Evolutionary conservation across 2,113 vertebrate genomes (phyloP).

Genomic region (Nyctereutes procyonoides): DNA sequence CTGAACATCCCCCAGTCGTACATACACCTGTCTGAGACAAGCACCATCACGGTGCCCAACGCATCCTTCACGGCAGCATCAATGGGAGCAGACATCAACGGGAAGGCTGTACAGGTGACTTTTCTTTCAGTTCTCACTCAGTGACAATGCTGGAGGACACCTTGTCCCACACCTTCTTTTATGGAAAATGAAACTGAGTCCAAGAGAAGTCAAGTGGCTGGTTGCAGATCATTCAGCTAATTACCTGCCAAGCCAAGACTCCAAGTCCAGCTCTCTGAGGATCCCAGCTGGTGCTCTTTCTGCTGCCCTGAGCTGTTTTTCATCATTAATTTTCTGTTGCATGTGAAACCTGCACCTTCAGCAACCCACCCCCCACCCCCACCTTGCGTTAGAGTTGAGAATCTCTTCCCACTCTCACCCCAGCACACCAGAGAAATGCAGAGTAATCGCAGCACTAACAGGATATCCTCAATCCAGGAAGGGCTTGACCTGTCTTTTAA

Average conservation of each 20-base stretch:
- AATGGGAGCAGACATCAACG: constrained; percentile 91
- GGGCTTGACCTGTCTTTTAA: background rate
- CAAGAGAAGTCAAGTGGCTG: background rate
- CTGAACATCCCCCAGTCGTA: constrained; percentile 88
- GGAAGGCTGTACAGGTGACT: constrained; percentile 93
- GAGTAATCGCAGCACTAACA: background rate
- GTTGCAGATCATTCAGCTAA: background rate
- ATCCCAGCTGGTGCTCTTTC: background rate
- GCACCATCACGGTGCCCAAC: constrained; percentile 92
- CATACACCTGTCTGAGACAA: constrained; percentile 92
- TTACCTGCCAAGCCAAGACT: background rate
- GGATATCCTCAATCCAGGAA: background rate
- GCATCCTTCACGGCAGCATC: constrained; percentile 88
- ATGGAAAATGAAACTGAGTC: background rate
- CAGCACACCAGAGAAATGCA: background rate
- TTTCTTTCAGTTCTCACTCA: background rate
- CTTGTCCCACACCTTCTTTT: background rate
- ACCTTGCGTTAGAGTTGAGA: background rate
- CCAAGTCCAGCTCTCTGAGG: background rate
- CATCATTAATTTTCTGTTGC: background rate
- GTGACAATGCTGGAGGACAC: background rate
- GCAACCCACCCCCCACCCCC: background rate
- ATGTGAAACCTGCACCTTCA: background rate
- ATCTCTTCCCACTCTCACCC: background rate
- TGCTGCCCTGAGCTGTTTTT: background rate